These are phyloP conservation scores for Celastrina argiolus DNA, from an alignment of 2,888 invertebrate genomes.

Conservation along the genomic window DNA sequence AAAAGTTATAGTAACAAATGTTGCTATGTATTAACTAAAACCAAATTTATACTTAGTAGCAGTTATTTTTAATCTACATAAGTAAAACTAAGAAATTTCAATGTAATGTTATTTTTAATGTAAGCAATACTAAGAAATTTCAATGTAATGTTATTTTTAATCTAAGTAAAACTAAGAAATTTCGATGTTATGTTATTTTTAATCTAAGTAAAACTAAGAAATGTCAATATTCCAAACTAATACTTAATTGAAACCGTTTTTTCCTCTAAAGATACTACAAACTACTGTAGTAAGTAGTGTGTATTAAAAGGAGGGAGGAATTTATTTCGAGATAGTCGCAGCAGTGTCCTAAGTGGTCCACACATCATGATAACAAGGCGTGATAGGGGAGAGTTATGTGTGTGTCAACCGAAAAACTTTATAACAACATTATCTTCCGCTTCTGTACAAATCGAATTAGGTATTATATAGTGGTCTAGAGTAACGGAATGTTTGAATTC, in stretches of 20 bases:
- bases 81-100: too few relatives aligned
- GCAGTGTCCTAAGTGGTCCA: conserved; percentile 29
- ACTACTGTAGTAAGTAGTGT: not conserved
- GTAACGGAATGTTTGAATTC: not conserved
- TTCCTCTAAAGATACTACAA: not conserved
- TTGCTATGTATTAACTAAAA: too few relatives aligned
- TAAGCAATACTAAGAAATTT: too few relatives aligned
- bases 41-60: too few relatives aligned
- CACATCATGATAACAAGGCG: conserved; percentile 33
- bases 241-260: not conserved
- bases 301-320: not conserved
- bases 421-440: conserved; percentile 6
- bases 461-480: not conserved
- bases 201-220: not conserved
- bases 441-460: not conserved
- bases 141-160: too few relatives aligned
- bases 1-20: too few relatives aligned
- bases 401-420: conserved; percentile 21
- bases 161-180: not conserved
- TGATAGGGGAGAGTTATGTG: conserved; percentile 28
- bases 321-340: conserved; percentile 21
- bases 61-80: too few relatives aligned
- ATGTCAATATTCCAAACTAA: not conserved
- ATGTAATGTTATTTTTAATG: too few relatives aligned
- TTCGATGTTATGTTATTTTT: not conserved